Base-by-base conservation (phyloP, 2,888 invertebrate genomes). In the Cheilosia soror region DNA sequence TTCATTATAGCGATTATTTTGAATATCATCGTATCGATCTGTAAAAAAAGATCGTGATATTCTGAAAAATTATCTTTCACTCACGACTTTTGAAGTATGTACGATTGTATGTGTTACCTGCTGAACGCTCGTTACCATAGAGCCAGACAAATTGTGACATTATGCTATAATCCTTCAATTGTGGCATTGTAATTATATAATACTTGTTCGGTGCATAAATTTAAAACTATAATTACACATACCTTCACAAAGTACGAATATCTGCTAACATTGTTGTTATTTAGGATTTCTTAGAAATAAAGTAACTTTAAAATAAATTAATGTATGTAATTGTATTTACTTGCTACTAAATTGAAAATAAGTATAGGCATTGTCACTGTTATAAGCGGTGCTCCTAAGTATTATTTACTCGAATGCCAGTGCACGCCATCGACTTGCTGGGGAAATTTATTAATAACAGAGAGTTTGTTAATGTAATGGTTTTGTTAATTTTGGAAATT, bases 51-150 rank as follows among this genome's bases (percentile, higher is more conserved):
- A 78, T 83, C 83, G 83, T 83, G 83, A 68, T 83, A 31, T 68
- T 78, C 62, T 73, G 57, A 27, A 78, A 33, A 78, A 83, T 73
- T 68, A 73, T 78, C 68, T 78, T 83, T 83, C 72, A 78, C 83
- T 83, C 83, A 83, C 83, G 83, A 83, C 62, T 73, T 83, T 37
- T 57, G 29, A 31, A 58, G 40, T 58, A 49, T n/a, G n/a, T n/a
- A n/a, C n/a, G n/a, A n/a, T n/a, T n/a, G n/a, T n/a, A n/a, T 27
- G 40, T 60, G 11, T 60, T 60, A 44, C 20, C 15, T 58, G 57
- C 27, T 79, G 0, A 53, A 49, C 42, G 40, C 65, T 37, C 49
- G 31, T 37, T 82, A 53, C 65, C 65, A 53, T 66, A 13, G 11
- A 37, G 51, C 9, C 58, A 66, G 77, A 72, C 78, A 78, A 77